Conservation (phyloP, 1,140 invertebrate genomes). For the Zaprionus capensis region DNA sequence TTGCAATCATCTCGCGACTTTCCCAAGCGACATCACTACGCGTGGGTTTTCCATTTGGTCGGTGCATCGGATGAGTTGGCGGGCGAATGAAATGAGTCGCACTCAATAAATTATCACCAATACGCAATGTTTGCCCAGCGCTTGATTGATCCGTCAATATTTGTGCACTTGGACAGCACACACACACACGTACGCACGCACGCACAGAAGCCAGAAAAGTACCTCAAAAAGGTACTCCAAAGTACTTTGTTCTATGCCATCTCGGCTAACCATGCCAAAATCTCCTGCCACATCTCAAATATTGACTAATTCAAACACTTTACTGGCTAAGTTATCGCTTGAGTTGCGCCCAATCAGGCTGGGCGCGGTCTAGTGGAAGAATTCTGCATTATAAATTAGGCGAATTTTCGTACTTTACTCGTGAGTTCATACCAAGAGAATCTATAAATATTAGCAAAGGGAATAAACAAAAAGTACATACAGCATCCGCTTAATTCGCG, state of each 20-base stretch:
- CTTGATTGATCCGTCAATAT: constrained; percentile 77
- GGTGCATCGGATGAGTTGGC: constrained; percentile 7
- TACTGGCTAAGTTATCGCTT: constrained; percentile 49
- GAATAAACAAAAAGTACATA: background rate
- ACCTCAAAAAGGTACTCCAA: background rate
- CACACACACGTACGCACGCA: constrained; percentile 17
- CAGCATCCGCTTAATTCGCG: background rate
- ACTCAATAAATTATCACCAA: constrained; percentile 79
- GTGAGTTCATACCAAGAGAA: background rate
- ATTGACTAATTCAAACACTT: constrained; percentile 67
- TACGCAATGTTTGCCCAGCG: constrained; percentile 69
- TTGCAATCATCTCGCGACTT: constrained; percentile 54
- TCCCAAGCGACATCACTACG: constrained; percentile 30
- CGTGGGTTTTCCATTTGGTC: background rate
- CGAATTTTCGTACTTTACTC: background rate
- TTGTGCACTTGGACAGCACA: constrained; percentile 56
- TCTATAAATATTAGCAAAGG: background rate
- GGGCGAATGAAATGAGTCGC: constrained; percentile 62
- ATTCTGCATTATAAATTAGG: constrained; percentile 17
- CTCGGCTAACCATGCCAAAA: background rate
- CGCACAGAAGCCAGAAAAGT: constrained; percentile 46
- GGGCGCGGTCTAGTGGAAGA: constrained; percentile 20
- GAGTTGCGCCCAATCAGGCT: constrained; percentile 59
- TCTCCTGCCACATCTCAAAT: constrained; percentile 15
- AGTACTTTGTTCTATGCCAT: constrained; percentile 19